Percentiles rank a stretch among this genome's conserved stretches.
These are phyloP conservation scores for Caenorhabditis angaria DNA, from an alignment of 2,888 invertebrate genomes.

Conservation along the genomic window DNA sequence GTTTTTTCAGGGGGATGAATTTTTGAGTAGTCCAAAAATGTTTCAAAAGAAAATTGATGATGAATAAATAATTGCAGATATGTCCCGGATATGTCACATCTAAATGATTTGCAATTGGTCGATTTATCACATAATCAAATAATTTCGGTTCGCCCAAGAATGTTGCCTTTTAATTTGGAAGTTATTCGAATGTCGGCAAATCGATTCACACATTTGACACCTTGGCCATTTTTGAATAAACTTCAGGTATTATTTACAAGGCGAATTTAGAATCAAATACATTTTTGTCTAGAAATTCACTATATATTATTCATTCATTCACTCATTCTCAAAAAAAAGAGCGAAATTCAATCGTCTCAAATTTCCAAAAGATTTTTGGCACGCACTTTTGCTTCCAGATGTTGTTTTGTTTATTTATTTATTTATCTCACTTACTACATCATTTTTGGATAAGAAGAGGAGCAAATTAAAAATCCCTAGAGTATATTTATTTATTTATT, in stretches of 20 bases:
- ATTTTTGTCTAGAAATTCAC: no score
- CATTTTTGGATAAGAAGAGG: no score
- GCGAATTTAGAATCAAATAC: no score
- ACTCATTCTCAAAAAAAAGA: no score
- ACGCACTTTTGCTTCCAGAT: no score
- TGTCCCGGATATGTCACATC: slow-evolving; percentile 50
- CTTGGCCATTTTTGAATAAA: slow-evolving; percentile 47
- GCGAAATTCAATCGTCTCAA: no score
- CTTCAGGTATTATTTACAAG: slow-evolving; percentile 39
- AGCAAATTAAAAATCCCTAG: no score
- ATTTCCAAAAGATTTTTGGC: no score
- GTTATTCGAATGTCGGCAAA: slow-evolving; percentile 44
- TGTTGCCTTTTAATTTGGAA: slow-evolving; percentile 48
- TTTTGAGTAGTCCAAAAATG: not conserved
- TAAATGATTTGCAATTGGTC: slow-evolving; percentile 42
- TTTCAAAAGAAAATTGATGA: not conserved
- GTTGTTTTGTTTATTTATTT: no score
- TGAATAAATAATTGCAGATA: slow-evolving; percentile 29
- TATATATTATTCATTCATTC: no score
- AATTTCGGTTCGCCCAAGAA: slow-evolving; percentile 39
- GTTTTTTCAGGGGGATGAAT: not conserved
- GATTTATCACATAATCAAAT: slow-evolving; percentile 48
- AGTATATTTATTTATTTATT: no score
- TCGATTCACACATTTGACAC: slow-evolving; percentile 38
- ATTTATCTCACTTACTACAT: no score